phyloP scores from a whole-genome alignment of 2,888 invertebrate species.

The Meiosimyza platycephala region DNA sequence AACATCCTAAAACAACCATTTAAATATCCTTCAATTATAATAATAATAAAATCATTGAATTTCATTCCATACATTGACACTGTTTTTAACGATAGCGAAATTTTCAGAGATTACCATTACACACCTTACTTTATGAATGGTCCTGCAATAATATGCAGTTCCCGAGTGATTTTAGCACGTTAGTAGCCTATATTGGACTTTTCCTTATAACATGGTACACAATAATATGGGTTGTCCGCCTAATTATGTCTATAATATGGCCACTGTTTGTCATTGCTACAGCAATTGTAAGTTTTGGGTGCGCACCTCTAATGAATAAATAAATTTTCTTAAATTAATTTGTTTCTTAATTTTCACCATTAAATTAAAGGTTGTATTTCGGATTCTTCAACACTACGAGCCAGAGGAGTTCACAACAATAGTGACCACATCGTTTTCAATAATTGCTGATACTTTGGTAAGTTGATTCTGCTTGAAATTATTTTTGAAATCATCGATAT shows the following conservation, averaged over 20 bases:
- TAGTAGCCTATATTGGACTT: conserved; percentile 52
- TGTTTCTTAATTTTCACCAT: neutral
- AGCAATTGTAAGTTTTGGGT: conserved; percentile 48
- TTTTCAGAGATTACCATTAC: conserved; percentile 47
- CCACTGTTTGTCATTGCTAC: conserved; percentile 50
- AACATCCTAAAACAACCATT: neutral
- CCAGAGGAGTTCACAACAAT: conserved; percentile 45
- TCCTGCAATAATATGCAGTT: conserved; percentile 48
- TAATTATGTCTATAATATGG: conserved; percentile 55
- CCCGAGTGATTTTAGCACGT: conserved; percentile 48
- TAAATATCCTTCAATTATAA: neutral
- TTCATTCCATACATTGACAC: neutral
- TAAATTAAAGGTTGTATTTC: conserved; percentile 42
- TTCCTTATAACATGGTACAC: conserved; percentile 54
- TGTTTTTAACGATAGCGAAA: too few relatives aligned
- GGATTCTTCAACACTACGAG: conserved; percentile 46
- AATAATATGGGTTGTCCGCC: conserved; percentile 49
- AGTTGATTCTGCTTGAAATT: conserved; percentile 15
- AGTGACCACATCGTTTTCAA: conserved; percentile 38
- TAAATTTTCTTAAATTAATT: neutral
- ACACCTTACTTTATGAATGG: conserved; percentile 52
- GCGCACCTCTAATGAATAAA: neutral
- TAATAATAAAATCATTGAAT: neutral
- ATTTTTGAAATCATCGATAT: too few relatives aligned
- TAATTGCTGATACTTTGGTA: conserved; percentile 46